These are phyloP conservation scores for Cyclura pinguis DNA, from an alignment of 2,797 vertebrate species.

Conservation along the genomic window DNA sequence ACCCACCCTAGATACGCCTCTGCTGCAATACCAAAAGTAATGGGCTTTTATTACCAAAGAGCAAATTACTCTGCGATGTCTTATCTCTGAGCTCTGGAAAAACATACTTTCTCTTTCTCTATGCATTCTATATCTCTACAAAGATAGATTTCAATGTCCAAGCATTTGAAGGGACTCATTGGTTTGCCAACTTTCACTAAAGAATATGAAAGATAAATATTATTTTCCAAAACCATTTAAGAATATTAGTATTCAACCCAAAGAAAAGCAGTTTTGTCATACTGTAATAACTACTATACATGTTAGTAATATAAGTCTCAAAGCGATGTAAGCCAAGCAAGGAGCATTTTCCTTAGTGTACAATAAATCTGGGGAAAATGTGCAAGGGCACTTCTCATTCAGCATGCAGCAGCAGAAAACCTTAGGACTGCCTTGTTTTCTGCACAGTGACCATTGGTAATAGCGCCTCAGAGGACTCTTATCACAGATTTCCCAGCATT, in stretches of 20 bases:
- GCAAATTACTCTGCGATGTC: not conserved
- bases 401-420: not conserved
- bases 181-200: not conserved
- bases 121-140: conserved; percentile 65
- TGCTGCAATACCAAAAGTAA: too few species aligned
- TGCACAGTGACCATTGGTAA: not conserved
- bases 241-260: not conserved
- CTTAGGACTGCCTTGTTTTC: not conserved
- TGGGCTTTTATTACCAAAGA: not conserved
- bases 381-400: too few species aligned
- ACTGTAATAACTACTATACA: not conserved
- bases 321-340: not conserved
- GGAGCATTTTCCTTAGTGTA: too few species aligned
- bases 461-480: not conserved
- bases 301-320: not conserved
- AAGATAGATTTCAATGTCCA: conserved; percentile 67
- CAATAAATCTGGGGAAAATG: not conserved
- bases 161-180: conserved; percentile 55
- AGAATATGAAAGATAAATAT: conserved; percentile 5
- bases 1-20: too few species aligned
- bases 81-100: conserved; percentile 7
- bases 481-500: too few species aligned
- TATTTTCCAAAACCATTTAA: not conserved
- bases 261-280: not conserved
- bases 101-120: conserved; percentile 50